phyloP scores from a whole-genome alignment of 2,888 invertebrate genomes.

The Loripinus fragilis region DNA sequence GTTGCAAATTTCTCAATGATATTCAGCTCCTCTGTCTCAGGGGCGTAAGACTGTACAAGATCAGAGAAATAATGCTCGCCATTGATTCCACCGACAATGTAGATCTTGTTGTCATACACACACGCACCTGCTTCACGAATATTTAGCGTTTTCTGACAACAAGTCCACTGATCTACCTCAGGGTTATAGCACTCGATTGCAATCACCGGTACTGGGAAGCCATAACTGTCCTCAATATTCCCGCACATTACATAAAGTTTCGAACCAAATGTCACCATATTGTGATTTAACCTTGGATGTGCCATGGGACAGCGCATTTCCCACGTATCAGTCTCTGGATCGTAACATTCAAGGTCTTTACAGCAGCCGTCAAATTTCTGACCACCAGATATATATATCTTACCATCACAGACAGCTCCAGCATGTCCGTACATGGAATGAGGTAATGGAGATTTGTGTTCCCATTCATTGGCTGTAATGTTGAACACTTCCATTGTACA shows the following conservation, averaged over 20 bases:
- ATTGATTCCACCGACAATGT: slow-evolving; percentile 82
- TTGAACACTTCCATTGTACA: slow-evolving; percentile 81
- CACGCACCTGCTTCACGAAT: slow-evolving; percentile 81
- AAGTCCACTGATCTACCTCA: slow-evolving; percentile 77
- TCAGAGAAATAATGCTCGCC: slow-evolving; percentile 81
- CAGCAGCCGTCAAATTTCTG: slow-evolving; percentile 81
- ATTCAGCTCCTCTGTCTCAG: slow-evolving; percentile 72
- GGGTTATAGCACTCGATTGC: slow-evolving; percentile 78
- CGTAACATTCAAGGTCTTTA: slow-evolving; percentile 76
- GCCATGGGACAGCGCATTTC: slow-evolving; percentile 77
- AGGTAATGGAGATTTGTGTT: slow-evolving; percentile 74
- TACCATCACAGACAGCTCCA: slow-evolving; percentile 74
- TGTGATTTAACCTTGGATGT: slow-evolving; percentile 78
- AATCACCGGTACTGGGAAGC: slow-evolving; percentile 80
- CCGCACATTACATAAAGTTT: slow-evolving; percentile 80
- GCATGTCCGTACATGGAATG: slow-evolving; percentile 81
- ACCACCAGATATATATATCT: slow-evolving; percentile 81
- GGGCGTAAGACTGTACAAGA: slow-evolving; percentile 76
- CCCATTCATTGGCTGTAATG: slow-evolving; percentile 81
- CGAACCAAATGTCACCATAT: slow-evolving; percentile 75
- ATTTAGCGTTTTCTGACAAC: slow-evolving; percentile 75
- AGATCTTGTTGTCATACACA: slow-evolving; percentile 75
- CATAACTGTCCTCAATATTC: slow-evolving; percentile 80
- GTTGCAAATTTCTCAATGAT: slow-evolving; percentile 78
- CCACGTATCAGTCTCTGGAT: slow-evolving; percentile 77